Percentiles rank a stretch among this genome's conserved stretches.
phyloP scores from a whole-genome alignment of 2,797 vertebrate species.

The Lutjanus campechanus region DNA sequence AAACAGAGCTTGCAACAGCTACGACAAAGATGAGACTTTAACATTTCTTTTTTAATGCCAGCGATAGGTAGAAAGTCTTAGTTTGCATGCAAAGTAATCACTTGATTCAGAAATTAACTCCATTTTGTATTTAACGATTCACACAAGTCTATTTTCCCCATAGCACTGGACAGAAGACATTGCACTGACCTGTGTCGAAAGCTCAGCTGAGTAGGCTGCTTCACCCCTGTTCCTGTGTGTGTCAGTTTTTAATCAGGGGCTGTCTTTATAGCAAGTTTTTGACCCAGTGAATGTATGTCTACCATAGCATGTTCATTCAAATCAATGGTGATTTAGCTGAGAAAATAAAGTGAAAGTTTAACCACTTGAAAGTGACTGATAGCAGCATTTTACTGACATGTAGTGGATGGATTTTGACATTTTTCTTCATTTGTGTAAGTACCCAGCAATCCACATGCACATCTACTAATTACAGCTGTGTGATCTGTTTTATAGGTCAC shows the following conservation, averaged over 20 bases:
- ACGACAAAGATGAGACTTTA: neutral
- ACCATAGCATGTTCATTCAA: neutral
- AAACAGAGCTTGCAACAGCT: too few species aligned
- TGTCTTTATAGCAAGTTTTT: neutral
- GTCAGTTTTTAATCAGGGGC: slow-evolving; percentile 38
- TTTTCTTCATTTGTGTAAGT: slow-evolving; percentile 27
- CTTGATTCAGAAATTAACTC: neutral
- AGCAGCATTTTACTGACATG: slow-evolving; percentile 32
- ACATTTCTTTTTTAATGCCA: neutral
- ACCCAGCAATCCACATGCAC: slow-evolving; percentile 41
- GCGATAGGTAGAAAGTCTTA: neutral
- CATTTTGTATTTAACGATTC: neutral
- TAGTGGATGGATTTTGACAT: slow-evolving; percentile 42
- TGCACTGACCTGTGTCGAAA: neutral
- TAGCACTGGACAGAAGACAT: neutral
- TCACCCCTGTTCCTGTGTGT: neutral
- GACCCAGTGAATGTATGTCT: slow-evolving; percentile 15
- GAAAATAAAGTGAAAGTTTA: slow-evolving; percentile 41
- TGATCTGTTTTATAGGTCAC: slow-evolving; percentile 44
- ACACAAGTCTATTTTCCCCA: neutral
- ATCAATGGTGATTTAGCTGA: slow-evolving; percentile 15
- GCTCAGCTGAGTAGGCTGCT: neutral
- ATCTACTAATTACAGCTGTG: slow-evolving; percentile 47
- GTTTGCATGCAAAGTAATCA: neutral
- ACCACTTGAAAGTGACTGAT: slow-evolving; percentile 58